These are phyloP conservation scores for Corythornis leucogaster DNA, from an alignment of 2,797 vertebrate species.

Conservation along the genomic window DNA sequence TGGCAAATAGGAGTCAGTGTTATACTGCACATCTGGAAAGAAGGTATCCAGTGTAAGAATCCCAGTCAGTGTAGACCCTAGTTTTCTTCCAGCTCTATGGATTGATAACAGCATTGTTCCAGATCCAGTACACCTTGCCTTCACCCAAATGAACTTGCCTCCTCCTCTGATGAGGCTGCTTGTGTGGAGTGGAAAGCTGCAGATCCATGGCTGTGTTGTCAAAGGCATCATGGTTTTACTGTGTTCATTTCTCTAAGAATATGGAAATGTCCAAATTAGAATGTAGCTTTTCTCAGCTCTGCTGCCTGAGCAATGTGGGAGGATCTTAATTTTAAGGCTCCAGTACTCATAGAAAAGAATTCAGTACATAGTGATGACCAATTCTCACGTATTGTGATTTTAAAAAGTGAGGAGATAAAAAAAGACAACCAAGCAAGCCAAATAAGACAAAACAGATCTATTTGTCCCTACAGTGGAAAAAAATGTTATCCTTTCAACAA, in stretches of 20 bases:
- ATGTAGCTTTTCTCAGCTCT: neutral
- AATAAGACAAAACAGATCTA: neutral
- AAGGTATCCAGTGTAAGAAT: neutral
- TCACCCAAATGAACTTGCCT: neutral
- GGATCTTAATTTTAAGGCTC: neutral
- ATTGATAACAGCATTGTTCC: neutral
- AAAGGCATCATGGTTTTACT: neutral
- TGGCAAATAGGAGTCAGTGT: neutral
- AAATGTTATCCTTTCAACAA: neutral
- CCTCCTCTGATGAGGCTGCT: neutral
- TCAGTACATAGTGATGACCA: neutral
- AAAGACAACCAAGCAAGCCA: neutral
- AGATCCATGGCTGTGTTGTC: neutral
- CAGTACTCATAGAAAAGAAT: neutral
- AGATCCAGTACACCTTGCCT: neutral
- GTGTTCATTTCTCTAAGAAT: neutral
- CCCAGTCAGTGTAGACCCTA: neutral
- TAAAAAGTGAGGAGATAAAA: neutral
- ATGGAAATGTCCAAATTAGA: neutral
- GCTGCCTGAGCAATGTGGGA: neutral
- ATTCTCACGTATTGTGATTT: neutral
- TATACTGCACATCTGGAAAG: neutral
- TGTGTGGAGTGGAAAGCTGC: neutral
- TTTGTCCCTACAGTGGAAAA: neutral
- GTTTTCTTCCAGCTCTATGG: rapidly evolving